Percentiles rank a stretch among this genome's conserved stretches.
Conservation (phyloP, 2,113 vertebrate genomes). For the Cyanocitta stelleri region DNA sequence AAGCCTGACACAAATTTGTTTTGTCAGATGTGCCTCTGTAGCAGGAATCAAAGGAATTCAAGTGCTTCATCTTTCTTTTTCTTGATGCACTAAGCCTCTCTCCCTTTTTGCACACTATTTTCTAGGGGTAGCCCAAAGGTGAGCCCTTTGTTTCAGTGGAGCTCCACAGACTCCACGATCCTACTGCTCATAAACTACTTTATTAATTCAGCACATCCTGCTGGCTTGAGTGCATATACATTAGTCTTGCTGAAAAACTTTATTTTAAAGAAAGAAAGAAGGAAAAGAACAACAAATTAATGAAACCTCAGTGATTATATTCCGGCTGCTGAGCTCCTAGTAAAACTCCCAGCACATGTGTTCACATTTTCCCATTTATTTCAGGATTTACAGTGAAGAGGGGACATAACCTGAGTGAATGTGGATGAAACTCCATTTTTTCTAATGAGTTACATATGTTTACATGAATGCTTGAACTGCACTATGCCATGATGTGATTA, state of each 20-base stretch:
- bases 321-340: background rate
- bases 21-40: background rate
- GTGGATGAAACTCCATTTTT: background rate
- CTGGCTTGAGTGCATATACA: background rate
- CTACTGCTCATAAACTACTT: background rate
- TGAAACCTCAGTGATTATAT: background rate
- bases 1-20: background rate
- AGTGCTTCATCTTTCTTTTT: background rate
- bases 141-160: background rate
- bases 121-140: background rate
- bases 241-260: background rate
- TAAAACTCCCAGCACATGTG: background rate
- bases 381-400: background rate
- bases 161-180: background rate
- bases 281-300: background rate
- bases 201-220: background rate
- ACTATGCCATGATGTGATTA: background rate
- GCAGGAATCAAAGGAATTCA: conserved; percentile 1
- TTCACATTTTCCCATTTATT: background rate
- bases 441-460: background rate
- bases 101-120: background rate
- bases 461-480: background rate
- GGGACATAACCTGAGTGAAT: background rate
- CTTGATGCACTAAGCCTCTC: background rate
- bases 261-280: background rate